Evolutionary conservation across 2,888 invertebrate genomes (phyloP).

Genomic region (Clostera curtula): DNA sequence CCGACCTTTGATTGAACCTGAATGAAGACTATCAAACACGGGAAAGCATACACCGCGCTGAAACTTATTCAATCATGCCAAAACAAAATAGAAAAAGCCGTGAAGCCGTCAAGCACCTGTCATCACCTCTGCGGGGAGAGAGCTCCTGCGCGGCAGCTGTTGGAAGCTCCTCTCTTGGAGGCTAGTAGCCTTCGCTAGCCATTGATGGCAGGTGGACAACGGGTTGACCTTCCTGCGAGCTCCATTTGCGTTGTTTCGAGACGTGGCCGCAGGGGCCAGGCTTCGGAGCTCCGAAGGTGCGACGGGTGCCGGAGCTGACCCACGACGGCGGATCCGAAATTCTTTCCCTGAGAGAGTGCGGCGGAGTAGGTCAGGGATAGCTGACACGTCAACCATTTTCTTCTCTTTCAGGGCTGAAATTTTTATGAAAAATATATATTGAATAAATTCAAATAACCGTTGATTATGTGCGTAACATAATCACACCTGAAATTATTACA

Average conservation of each 20-base stretch:
- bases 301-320: constrained; percentile 50
- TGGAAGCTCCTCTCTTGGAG: constrained; percentile 28
- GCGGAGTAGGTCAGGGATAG: constrained; percentile 36
- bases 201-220: constrained; percentile 40
- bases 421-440: background rate
- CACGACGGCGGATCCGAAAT: constrained; percentile 39
- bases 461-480: too few relatives aligned
- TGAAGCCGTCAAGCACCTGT: constrained; percentile 44
- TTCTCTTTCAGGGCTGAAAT: constrained; percentile 41
- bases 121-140: constrained; percentile 66
- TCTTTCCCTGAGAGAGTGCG: constrained; percentile 43
- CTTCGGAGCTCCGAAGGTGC: constrained; percentile 37
- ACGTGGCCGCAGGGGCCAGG: constrained; percentile 25
- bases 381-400: constrained; percentile 35
- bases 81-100: constrained; percentile 30
- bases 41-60: constrained; percentile 5
- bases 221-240: constrained; percentile 35
- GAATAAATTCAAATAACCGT: background rate
- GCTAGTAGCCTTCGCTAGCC: constrained; percentile 35
- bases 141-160: constrained; percentile 43
- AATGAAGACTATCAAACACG: constrained; percentile 4
- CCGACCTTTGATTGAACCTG: too few relatives aligned
- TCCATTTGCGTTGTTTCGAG: constrained; percentile 38
- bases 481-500: too few relatives aligned
- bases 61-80: constrained; percentile 17